phyloP scores from a whole-genome alignment of 1,140 invertebrate genomes.

The Dufourea novaeangliae region DNA sequence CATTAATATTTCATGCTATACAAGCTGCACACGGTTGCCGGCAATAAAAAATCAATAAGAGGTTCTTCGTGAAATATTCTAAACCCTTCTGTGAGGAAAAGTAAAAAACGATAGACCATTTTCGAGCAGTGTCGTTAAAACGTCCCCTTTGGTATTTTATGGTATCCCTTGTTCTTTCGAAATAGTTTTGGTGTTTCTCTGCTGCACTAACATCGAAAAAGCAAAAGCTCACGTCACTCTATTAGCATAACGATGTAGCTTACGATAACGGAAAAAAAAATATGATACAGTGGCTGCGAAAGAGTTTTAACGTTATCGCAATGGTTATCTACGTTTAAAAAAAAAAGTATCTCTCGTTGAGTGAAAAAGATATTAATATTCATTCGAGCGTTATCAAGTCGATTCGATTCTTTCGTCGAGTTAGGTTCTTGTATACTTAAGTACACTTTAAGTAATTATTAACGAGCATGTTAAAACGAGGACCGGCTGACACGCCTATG shows the following conservation, averaged over 20 bases:
- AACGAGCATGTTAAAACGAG: not conserved
- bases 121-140: not conserved
- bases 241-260: constrained; percentile 1
- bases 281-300: not conserved
- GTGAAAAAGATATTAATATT: not conserved
- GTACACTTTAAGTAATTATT: not conserved
- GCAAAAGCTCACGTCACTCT: not conserved
- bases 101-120: not conserved
- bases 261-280: not conserved
- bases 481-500: not conserved
- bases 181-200: not conserved
- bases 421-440: too few species aligned
- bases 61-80: not conserved
- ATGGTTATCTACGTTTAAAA: not conserved
- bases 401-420: too few species aligned
- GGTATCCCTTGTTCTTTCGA: not conserved
- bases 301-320: not conserved
- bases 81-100: not conserved
- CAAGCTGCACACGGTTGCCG: not conserved
- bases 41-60: not conserved
- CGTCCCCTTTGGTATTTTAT: not conserved
- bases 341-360: not conserved
- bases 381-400: too few species aligned
- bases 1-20: too few species aligned
- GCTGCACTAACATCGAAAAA: not conserved